Base-by-base conservation (phyloP, 2,113 vertebrate genomes). In the Hippopotamus amphibius region DNA sequence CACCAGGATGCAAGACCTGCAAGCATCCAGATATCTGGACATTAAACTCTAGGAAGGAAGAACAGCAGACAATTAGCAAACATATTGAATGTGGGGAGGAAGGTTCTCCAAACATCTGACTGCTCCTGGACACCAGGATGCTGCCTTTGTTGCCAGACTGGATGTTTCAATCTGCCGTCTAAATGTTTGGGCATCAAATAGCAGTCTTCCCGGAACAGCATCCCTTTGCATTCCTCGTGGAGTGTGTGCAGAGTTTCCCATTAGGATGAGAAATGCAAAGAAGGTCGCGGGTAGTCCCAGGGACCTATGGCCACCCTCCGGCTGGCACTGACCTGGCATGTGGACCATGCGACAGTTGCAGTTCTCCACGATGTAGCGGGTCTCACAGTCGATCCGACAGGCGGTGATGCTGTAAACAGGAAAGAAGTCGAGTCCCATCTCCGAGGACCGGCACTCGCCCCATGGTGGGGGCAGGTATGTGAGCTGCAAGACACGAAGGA, bases 331-430 rank as follows among this genome's bases (percentile, higher is more conserved):
- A 99, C 99, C 99, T 87, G 99, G 99, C 99, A 99, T 99, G 98
- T 99, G 99, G 33, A 99, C 99, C 99, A 99, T 99, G 94, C 98
- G 99, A 98, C 99, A 99, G 98, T 99, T 99, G 98, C 99, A 99
- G 98, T 99, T 99, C 97, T 99, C 99, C 96, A 99, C 99, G 2
- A 99, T 99, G 98, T 99, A 99, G n/a, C 99, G 99, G 0, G 99
- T 99, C 98, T 99, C 99, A 71, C 99, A 99, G 98, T 99, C 99
- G 8, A 99, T 99, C 98, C 99, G 99, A 98, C 99, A 99, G 96
- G 99, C 99, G 0, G 99, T 99, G 80, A 99, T 99, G 1, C 99
- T 99, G 99, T 99, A 99, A 97, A 99, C 99, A 93, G 99, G 99
- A 98, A 99, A 99, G 96, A 99, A 99, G 77, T 99, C 99, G 5